Evolutionary conservation across 2,888 invertebrate species (phyloP).

Genomic region (Drosophila ochracea): DNA sequence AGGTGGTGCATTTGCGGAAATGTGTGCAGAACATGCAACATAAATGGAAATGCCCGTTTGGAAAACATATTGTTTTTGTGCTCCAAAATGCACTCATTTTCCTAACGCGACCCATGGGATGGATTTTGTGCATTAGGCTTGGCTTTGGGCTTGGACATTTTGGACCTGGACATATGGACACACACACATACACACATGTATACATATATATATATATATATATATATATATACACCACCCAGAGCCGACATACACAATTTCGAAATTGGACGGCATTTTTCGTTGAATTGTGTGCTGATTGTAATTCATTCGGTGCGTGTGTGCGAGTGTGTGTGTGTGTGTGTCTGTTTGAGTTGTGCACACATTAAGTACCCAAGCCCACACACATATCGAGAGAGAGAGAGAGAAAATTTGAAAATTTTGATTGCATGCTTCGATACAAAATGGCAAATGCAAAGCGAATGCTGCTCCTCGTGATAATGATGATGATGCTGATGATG

Average conservation of each 20-base stretch:
- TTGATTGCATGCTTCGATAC: conserved; percentile 83
- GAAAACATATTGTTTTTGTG: conserved; percentile 82
- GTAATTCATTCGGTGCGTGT: conserved; percentile 78
- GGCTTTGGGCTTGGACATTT: conserved; percentile 14
- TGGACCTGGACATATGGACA: conserved; percentile 9
- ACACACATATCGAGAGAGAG: conserved; percentile 9
- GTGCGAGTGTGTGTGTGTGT: conserved; percentile 60
- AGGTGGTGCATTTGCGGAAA: conserved; percentile 75
- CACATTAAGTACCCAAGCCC: conserved; percentile 26
- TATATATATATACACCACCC: neutral
- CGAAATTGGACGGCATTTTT: conserved; percentile 81
- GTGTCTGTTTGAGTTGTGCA: conserved; percentile 65
- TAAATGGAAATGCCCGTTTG: conserved; percentile 78
- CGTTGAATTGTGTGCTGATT: conserved; percentile 82
- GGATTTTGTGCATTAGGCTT: conserved; percentile 5
- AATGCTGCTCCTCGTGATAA: conserved; percentile 9
- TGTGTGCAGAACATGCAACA: conserved; percentile 81
- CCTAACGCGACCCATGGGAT: conserved; percentile 72
- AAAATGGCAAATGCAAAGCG: conserved; percentile 79
- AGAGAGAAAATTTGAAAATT: conserved; percentile 81
- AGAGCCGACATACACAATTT: conserved; percentile 64
- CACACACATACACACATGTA: neutral
- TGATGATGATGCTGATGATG: conserved; percentile 11
- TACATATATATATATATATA: neutral
- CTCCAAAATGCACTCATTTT: conserved; percentile 79